Base-by-base conservation (phyloP, 92 coral and sea anemone genomes). In the Ricordea florida region DNA sequence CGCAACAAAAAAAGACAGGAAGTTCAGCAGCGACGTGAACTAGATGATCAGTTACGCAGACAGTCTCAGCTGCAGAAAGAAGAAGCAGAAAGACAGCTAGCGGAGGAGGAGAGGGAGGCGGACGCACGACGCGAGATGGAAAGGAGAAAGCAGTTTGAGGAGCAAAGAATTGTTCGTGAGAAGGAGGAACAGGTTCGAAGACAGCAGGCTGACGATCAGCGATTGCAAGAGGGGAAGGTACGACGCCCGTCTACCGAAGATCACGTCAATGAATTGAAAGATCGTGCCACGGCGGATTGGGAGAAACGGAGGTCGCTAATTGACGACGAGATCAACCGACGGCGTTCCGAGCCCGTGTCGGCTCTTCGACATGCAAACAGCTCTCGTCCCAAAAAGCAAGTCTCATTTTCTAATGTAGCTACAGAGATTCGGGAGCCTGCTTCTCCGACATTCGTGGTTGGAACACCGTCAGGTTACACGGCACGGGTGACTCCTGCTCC, bases 381-480 rank as follows among this genome's bases (percentile, higher is more conserved):
- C 15, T 45, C 49, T 18, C 83, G 83, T 59, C 86, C 93, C 28
- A 91, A 87, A 76, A 91, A 91, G 59, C 97, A 91, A 73, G 99
- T 96, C 2, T 89, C 97, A 27, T 96, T 96, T 70, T 89, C 97
- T 18, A 92, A 76, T 32, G 90, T 96, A 26, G 90, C 96, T 11
- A 96, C 99, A 1, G 99, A 96, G 78, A 85, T 96, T 24, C 80
- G 79, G n/a, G 97, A 96, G 48, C 97, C 99, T 22, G 45, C 85
- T 2, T 87, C 99, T 0, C 96, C 96, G 0, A 59, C 93, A 1
- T 91, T 87, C 23, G 90, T 91, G 10, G 97, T 91, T 0, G 97
- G 89, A 6, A 66, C 90, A 16, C 28, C 87, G 7, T 42, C 96
- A 1, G 97, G 97, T 2, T 87, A 87, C 69, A 79, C 90, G 2